Base-by-base conservation (phyloP, 2,888 invertebrate genomes). In the Drosophila yooni region DNA sequence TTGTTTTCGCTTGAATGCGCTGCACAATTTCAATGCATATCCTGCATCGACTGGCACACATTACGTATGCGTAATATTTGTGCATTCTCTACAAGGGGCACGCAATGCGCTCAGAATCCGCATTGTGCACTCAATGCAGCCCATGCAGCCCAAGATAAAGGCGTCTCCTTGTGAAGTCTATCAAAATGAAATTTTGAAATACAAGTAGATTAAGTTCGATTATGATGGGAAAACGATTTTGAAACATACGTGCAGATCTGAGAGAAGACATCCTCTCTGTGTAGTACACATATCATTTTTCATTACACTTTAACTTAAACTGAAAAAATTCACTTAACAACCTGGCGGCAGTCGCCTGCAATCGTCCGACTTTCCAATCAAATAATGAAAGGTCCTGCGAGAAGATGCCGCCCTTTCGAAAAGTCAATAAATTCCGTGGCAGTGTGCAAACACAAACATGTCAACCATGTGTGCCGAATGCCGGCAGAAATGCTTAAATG, bases 61-160 rank as follows among this genome's bases (percentile, higher is more conserved):
- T 53, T 59, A 56, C 59, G 77, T 76, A 81, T 81, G 66, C 81
- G 64, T 65, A 81, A 79, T 81, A 70, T 70, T 64, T 73, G 43
- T 59, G 58, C 33, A 70, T 70, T 51, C 65, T 31, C 4, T 4
- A 50, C 7, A 40, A 53, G 21, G 18, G 18, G 46, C 43, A 59
- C 46, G 36, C 65, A 67, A 46, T 61, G 46, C 40, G 50, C 33
- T 48, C 46, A 33, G 56, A 59, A 78, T 63, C 27, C 25, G 27
- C 38, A 73, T 50, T 52, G 31, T 57, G 40, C 53, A 53, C 15
- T 36, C 43, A 54, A 53, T 36, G 53, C 15, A 36, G 15, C 6
- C 5, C 15, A 15, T 13, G 15, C 54, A 50, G 11, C 6, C 10
- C 18, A 21, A 11, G 11, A 25, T 27, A 15, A 50, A 60, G 27